phyloP scores from a whole-genome alignment of 2,888 invertebrate genomes.

The Sinhomidia bicolor region DNA sequence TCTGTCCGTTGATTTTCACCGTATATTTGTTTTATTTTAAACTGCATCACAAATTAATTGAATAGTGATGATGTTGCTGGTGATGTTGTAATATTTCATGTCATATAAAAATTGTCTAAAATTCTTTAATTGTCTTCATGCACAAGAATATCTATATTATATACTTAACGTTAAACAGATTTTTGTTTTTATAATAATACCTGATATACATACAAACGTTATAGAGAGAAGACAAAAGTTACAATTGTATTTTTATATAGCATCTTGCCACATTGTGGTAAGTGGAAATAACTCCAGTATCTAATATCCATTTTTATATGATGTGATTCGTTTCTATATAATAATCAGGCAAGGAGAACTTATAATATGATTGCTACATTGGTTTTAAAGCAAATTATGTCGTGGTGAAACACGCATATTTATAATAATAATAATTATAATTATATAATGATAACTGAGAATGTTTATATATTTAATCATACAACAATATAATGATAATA shows the following conservation, averaged over 20 bases:
- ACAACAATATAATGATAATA: conserved; percentile 11
- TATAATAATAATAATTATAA: background rate
- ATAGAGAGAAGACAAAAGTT: background rate
- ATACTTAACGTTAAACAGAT: conserved; percentile 40
- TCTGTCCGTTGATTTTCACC: background rate
- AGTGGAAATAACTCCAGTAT: conserved; percentile 14
- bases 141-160: conserved; percentile 36
- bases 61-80: background rate
- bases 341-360: conserved; percentile 33
- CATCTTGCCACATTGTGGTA: background rate
- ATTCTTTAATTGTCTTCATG: conserved; percentile 69
- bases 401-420: conserved; percentile 53
- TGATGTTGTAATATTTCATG: background rate
- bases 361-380: conserved; percentile 63
- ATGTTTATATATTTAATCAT: conserved; percentile 11
- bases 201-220: background rate
- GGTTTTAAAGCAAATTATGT: conserved; percentile 65
- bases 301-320: background rate
- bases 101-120: conserved; percentile 52
- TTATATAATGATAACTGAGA: background rate
- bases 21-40: background rate
- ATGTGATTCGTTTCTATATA: conserved; percentile 4
- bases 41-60: conserved; percentile 14
- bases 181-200: conserved; percentile 9
- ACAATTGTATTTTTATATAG: background rate